Base-by-base conservation (phyloP, 2,113 vertebrate genomes). In the Synchiropus splendidus region DNA sequence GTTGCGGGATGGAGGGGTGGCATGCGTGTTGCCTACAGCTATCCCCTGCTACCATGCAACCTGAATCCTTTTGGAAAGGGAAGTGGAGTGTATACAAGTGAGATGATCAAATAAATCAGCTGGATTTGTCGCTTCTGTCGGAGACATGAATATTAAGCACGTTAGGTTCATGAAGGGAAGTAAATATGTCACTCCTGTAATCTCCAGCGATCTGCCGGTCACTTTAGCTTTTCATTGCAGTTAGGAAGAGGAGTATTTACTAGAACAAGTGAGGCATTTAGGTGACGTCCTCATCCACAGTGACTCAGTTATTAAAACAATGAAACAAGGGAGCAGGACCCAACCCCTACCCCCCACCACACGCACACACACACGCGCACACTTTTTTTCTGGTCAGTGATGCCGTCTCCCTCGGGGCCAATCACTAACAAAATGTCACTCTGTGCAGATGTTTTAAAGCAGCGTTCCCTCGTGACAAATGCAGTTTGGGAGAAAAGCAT, bases 81-180 rank as follows among this genome's bases (percentile, higher is more conserved):
- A 78, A 78, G 68, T 50, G 66, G 35, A 75, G 75, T 80, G 77
- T 58, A 51, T 52, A 73, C 63, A 75, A 82, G 78, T 81, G 79
- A 78, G 64, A 81, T 81, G 79, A 86, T 83, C 71, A 58, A 79
- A 74, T 79, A 78, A 80, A 82, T 83, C 81, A 83, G 60, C 56
- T 15, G 45, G 51, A 35, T 51, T 49, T 12, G 64, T 67, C 58
- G 55, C 46, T 52, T 62, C 54, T 62, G 58, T 70, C 63, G 54
- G 36, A 48, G 64, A 60, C 54, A 59, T 67, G 75, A 74, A 72
- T 71, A 78, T 80, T 76, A 77, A 72, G 45, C 66, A 61, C 52
- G 58, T 79, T 78, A 74, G 63, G 60, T 72, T 72, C 72, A 51
- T 51, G 41, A 14, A 37, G 51, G 36, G 61, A 49, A 38, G 61